Percentiles rank a stretch among this genome's conserved stretches.
Conservation (phyloP, 1,140 invertebrate species). For the Cydia fagiglandana region DNA sequence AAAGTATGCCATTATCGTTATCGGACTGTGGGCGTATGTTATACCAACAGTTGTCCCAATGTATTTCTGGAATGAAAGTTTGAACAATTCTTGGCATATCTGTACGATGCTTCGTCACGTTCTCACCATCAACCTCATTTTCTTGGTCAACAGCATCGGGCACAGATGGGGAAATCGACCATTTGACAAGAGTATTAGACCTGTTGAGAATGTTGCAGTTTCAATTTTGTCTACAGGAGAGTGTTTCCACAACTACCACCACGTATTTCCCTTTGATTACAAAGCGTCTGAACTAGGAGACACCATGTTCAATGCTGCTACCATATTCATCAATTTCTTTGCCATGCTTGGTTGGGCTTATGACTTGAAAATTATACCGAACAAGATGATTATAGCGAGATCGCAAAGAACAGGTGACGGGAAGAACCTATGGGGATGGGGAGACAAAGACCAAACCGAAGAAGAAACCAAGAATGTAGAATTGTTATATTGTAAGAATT, state of each 20-base stretch:
- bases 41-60: conserved; percentile 84
- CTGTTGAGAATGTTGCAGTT: conserved; percentile 33
- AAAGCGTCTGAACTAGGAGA: conserved; percentile 82
- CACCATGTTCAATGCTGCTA: conserved; percentile 71
- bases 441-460: conserved; percentile 34
- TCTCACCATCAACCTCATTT: conserved; percentile 82
- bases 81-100: conserved; percentile 79
- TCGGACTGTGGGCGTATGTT: conserved; percentile 35
- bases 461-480: conserved; percentile 35
- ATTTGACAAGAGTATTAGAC: conserved; percentile 81
- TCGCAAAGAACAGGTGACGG: conserved; percentile 81
- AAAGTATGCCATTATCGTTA: conserved; percentile 65
- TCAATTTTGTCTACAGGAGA: conserved; percentile 35
- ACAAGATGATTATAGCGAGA: conserved; percentile 65
- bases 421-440: conserved; percentile 39
- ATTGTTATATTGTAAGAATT: conserved; percentile 23
- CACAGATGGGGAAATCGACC: conserved; percentile 84
- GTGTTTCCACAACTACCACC: conserved; percentile 86
- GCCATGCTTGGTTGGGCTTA: conserved; percentile 78
- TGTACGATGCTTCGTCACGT: conserved; percentile 80
- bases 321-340: conserved; percentile 76
- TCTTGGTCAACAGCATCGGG: conserved; percentile 86
- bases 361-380: conserved; percentile 72
- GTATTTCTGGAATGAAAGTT: conserved; percentile 82
- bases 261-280: conserved; percentile 89